Conservation (phyloP, 37 sponge, comb jelly and placozoan species). For the Bolinopsis microptera region DNA sequence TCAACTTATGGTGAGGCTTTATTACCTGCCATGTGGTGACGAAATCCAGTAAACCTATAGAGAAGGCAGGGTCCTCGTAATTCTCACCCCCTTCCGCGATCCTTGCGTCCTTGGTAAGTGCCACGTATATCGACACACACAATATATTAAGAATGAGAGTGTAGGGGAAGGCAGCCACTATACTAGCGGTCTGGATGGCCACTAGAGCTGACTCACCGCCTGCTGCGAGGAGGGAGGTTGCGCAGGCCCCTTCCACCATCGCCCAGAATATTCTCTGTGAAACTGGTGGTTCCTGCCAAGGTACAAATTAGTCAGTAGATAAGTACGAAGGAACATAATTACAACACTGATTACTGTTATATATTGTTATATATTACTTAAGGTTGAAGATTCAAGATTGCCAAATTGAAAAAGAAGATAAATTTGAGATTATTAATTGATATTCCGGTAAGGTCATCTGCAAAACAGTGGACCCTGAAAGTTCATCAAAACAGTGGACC, state of each 20-base stretch:
- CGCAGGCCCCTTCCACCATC: slow-evolving; percentile 29
- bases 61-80: neutral
- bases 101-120: neutral
- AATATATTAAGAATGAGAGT: neutral
- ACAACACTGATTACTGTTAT: neutral
- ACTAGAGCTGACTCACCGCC: slow-evolving; percentile 5
- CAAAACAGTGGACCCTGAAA: too few relatives aligned
- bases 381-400: neutral
- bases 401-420: neutral
- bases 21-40: slow-evolving; percentile 6
- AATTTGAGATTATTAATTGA: neutral
- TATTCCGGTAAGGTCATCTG: too few relatives aligned
- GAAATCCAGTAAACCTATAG: neutral
- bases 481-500: too few relatives aligned
- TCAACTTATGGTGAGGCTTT: too few relatives aligned
- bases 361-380: neutral
- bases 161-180: slow-evolving; percentile 34
- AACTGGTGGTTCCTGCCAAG: neutral
- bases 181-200: slow-evolving; percentile 27
- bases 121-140: neutral
- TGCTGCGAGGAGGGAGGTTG: neutral
- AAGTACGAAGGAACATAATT: neutral
- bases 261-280: slow-evolving; percentile 20
- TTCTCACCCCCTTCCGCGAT: neutral
- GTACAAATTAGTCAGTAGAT: neutral